phyloP scores from a whole-genome alignment of 2,888 invertebrate genomes.

The Microctonus aethiopoides region DNA sequence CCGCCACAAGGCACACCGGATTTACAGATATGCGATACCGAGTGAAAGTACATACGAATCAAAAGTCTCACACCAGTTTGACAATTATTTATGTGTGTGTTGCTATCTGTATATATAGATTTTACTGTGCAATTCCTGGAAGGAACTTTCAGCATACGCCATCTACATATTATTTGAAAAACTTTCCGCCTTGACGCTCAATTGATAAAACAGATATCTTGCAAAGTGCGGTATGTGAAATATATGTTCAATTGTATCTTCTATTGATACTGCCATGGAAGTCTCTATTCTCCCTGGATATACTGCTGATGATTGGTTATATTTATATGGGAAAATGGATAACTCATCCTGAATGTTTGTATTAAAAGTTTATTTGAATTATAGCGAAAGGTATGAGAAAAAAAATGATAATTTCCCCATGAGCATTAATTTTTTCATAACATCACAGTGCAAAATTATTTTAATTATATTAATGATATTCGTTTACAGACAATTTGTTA shows the following conservation, averaged over 20 bases:
- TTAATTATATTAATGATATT: no score
- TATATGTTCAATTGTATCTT: neutral
- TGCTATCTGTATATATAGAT: slow-evolving; percentile 12
- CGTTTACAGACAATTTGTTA: no score
- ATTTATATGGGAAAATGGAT: no score
- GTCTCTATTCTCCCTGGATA: no score
- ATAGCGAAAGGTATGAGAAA: no score
- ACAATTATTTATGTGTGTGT: slow-evolving; percentile 7
- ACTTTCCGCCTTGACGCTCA: neutral
- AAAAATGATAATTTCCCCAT: no score
- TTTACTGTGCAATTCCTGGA: neutral
- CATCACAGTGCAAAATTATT: no score
- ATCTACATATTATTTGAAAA: neutral
- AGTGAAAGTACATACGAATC: slow-evolving; percentile 6
- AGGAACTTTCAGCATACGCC: neutral
- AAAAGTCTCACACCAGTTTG: neutral
- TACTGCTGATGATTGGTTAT: no score
- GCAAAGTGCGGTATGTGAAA: neutral
- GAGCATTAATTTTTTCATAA: no score
- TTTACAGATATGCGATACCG: slow-evolving; percentile 19
- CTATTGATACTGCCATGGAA: neutral
- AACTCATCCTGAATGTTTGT: no score
- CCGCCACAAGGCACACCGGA: slow-evolving; percentile 41
- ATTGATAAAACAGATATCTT: neutral
- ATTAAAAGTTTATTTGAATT: no score